Base-by-base conservation (phyloP, 2,113 vertebrate species). In the Rhabdomys dilectus region DNA sequence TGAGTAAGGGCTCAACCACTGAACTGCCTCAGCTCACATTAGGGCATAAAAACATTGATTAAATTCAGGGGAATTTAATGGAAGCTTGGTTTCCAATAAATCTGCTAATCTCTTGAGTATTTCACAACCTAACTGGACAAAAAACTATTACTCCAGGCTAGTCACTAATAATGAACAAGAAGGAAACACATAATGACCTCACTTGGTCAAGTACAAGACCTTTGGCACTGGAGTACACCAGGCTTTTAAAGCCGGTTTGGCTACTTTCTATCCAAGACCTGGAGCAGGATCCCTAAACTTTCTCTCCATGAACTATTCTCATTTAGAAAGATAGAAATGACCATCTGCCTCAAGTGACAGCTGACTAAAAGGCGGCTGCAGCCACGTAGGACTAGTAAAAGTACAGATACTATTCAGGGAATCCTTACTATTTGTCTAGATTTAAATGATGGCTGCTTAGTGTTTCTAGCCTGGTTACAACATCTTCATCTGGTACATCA, bases 181-280 rank as follows among this genome's bases (percentile, higher is more conserved):
- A 77, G 64, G 21, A 16, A 81, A 51, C 9, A 76, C 24, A 42
- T 70, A 76, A 51, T 56, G 5, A 29, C 42, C 4, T 62, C 34
- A 48, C 3, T 0, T n/a, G 16, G n/a, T 72, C 62, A 85, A 96
- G 22, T 93, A 72, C 17, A 62, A 95, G 73, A 66, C 64, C 39
- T 82, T 85, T 75, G 70, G n/a, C 89, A 68, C 24, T 29, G 90
- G 93, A 6, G 72, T 0, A 68, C 39, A 8, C 31, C 36, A 45
- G 36, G 17, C 68, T 89, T 93, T 89, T 93, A 26, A 75, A 96
- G 96, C 19, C 19, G 22, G 64, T 82, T 86, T 87, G 78, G n/a
- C 56, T 34, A 66, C 73, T 68, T 94, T 68, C 45, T 58, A 66
- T 48, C 19, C n/a, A 22, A 19, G 7, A 95, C 84, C 6, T 85